Evolutionary conservation across 64 coral and sea anemone species (phyloP).

Genomic region (Orbicella faveolata): DNA sequence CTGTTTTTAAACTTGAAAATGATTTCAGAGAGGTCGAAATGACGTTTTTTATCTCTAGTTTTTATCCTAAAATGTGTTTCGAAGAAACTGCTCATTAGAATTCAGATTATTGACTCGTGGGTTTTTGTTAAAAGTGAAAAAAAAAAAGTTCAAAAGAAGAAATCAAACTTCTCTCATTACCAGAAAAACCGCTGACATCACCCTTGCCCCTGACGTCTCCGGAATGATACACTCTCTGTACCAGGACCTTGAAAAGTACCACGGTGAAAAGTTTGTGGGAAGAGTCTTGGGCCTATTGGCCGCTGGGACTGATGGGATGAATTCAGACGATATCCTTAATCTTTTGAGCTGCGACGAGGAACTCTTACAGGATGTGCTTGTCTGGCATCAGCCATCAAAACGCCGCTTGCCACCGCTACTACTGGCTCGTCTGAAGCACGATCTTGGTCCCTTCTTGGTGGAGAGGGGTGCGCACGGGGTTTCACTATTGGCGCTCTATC

Average conservation of each 20-base stretch:
- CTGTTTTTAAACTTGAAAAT: too few relatives aligned
- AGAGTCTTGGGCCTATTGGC: constrained; percentile 50
- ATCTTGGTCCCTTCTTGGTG: constrained; percentile 58
- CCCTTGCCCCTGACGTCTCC: constrained; percentile 31
- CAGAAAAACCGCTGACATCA: constrained; percentile 31
- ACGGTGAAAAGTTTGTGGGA: constrained; percentile 34
- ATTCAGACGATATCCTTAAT: constrained; percentile 52
- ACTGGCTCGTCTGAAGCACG: constrained; percentile 44
- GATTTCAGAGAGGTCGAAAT: too few relatives aligned
- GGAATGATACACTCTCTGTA: constrained; percentile 55
- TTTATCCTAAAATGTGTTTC: too few relatives aligned
- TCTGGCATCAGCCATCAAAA: constrained; percentile 60
- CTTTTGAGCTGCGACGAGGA: constrained; percentile 58
- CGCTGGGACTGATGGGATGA: constrained; percentile 36
- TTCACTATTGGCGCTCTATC: constrained; percentile 42
- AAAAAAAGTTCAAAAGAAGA: too few relatives aligned
- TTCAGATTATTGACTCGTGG: too few relatives aligned
- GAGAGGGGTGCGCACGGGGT: constrained; percentile 56
- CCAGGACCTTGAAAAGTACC: constrained; percentile 51
- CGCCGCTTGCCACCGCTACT: constrained; percentile 47
- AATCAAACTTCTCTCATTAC: too few relatives aligned
- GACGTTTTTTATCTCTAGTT: too few relatives aligned
- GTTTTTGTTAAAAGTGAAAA: too few relatives aligned
- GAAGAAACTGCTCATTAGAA: too few relatives aligned
- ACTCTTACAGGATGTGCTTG: constrained; percentile 41